Percentiles rank a stretch among this genome's conserved stretches.
phyloP scores from a whole-genome alignment of 2,113 vertebrate species.

The Naja naja region DNA sequence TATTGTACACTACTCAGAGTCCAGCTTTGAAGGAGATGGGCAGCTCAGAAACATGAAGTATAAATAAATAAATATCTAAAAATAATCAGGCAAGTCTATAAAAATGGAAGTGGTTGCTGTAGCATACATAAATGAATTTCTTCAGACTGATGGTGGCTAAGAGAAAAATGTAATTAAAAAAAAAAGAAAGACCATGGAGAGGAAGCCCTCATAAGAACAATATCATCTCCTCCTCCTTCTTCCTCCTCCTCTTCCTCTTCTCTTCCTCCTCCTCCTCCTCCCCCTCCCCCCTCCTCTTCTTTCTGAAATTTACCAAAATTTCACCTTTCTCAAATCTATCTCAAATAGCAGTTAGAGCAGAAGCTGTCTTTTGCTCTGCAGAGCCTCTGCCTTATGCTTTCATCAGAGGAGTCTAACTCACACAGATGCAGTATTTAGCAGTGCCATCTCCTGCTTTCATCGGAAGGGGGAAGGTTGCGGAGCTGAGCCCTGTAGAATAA shows the following conservation, averaged over 20 bases:
- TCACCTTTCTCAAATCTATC: conserved; percentile 89
- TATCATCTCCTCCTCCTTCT: conserved; percentile 17
- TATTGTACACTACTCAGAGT: not conserved
- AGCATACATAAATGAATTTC: conserved; percentile 45
- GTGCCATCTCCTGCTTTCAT: conserved; percentile 98
- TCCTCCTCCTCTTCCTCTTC: no score
- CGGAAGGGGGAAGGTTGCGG: conserved; percentile 94
- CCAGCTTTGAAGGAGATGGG: not conserved
- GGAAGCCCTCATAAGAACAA: conserved; percentile 47
- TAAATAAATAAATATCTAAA: not conserved
- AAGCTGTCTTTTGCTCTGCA: conserved; percentile 97
- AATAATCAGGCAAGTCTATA: conserved; percentile 26
- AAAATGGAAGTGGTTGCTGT: conserved; percentile 18
- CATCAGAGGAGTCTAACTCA: conserved; percentile 98
- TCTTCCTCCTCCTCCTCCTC: no score
- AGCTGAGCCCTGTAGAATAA: conserved; percentile 99
- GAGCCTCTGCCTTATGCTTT: conserved; percentile 97
- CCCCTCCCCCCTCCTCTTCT: conserved; percentile 48
- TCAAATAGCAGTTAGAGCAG: conserved; percentile 95
- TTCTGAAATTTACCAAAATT: conserved; percentile 95
- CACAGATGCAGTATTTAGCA: conserved; percentile 99
- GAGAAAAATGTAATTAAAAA: no score
- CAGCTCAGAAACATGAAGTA: not conserved
- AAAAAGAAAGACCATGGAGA: conserved; percentile 21
- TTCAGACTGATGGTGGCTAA: conserved; percentile 16